phyloP scores from a whole-genome alignment of 1,140 invertebrate species.

The Galleria mellonella region DNA sequence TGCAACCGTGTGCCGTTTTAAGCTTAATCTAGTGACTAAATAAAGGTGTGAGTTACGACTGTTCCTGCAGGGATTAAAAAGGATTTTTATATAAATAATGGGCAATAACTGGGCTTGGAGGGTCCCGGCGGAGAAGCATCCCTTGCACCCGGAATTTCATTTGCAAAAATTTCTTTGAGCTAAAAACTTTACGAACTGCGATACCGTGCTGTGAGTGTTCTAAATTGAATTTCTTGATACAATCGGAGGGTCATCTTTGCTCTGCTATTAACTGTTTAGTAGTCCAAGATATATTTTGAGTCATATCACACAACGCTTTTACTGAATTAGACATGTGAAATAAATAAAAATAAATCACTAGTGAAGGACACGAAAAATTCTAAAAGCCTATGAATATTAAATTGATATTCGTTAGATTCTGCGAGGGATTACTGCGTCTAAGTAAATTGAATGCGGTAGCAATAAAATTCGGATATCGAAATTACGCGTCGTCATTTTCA shows the following conservation, averaged over 20 bases:
- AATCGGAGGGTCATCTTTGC: slow-evolving; percentile 2
- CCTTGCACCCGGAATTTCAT: slow-evolving; percentile 36
- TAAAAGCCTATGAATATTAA: too few species aligned
- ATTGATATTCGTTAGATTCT: slow-evolving; percentile 8
- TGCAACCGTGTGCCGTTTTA: background rate
- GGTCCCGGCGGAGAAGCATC: slow-evolving; percentile 19
- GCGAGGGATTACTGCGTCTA: too few species aligned
- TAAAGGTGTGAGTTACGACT: slow-evolving; percentile 40
- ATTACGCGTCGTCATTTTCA: too few species aligned
- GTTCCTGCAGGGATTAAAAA: slow-evolving; percentile 37
- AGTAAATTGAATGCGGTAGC: too few species aligned
- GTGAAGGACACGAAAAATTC: too few species aligned
- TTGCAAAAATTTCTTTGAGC: slow-evolving; percentile 33
- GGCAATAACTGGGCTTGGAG: slow-evolving; percentile 32
- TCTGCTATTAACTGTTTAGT: too few species aligned
- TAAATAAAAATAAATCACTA: too few species aligned
- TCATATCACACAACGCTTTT: too few species aligned
- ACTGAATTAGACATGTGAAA: too few species aligned
- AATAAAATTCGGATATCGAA: too few species aligned
- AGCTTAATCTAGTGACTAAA: slow-evolving; percentile 41
- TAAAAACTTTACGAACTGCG: slow-evolving; percentile 24
- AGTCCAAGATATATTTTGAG: too few species aligned
- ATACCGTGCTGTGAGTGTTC: slow-evolving; percentile 14
- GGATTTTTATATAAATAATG: slow-evolving; percentile 43
- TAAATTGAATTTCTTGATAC: slow-evolving; percentile 21